Percentiles rank a stretch among this genome's conserved stretches.
Conservation (phyloP, 2,888 invertebrate species). For the Carpatolechia fugitivella region DNA sequence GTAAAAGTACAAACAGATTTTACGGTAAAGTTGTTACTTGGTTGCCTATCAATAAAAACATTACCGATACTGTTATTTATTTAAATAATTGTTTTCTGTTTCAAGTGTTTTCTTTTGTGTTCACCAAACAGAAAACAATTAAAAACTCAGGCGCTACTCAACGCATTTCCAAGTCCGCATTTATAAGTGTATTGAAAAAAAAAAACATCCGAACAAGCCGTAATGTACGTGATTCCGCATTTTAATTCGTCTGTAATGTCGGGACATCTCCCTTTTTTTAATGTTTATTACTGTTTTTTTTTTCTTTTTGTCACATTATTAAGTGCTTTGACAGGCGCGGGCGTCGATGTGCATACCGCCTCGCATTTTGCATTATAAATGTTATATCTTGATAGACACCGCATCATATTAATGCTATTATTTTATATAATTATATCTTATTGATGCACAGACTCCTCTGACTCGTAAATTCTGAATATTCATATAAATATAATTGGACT, state of each 20-base stretch:
- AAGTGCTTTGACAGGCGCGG: slow-evolving; percentile 38
- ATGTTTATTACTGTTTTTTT: slow-evolving; percentile 56
- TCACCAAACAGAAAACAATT: slow-evolving; percentile 23
- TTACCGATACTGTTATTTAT: slow-evolving; percentile 13
- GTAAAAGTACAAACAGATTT: not conserved
- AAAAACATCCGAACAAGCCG: slow-evolving; percentile 50
- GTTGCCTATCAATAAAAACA: not conserved
- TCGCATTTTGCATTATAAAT: slow-evolving; percentile 43
- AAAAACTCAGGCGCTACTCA: slow-evolving; percentile 40
- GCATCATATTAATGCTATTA: slow-evolving; percentile 25
- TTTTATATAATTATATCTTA: slow-evolving; percentile 37
- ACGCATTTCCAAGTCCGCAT: slow-evolving; percentile 46
- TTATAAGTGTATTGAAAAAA: slow-evolving; percentile 65
- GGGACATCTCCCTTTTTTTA: slow-evolving; percentile 59
- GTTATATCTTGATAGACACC: slow-evolving; percentile 26
- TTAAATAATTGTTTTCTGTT: not conserved
- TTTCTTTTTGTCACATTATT: slow-evolving; percentile 39
- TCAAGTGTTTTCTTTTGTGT: not conserved
- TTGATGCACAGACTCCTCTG: slow-evolving; percentile 31
- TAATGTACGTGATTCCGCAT: slow-evolving; percentile 76
- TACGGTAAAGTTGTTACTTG: slow-evolving; percentile 1
- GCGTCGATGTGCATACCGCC: slow-evolving; percentile 45
- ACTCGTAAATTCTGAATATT: slow-evolving; percentile 53
- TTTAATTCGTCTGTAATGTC: slow-evolving; percentile 67
- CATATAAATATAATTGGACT: slow-evolving; percentile 53